phyloP scores from a whole-genome alignment of 2,797 vertebrate species.

The Sebastes trivittatus region DNA sequence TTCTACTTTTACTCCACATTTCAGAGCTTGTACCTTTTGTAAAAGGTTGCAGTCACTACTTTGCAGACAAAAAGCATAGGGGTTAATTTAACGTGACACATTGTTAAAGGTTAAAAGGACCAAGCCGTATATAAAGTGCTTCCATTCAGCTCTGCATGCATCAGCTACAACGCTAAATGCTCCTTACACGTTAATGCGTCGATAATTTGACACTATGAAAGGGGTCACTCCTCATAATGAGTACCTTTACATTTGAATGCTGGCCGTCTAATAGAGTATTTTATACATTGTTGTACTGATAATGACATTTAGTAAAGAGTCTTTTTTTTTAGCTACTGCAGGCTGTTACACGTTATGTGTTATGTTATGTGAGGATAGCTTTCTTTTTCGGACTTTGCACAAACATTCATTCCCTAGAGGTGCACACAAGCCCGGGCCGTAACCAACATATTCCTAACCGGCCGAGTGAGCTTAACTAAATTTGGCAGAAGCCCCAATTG shows the following conservation, averaged over 20 bases:
- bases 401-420: neutral
- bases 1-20: neutral
- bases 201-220: neutral
- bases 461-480: neutral
- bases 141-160: neutral
- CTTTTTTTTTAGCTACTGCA: neutral
- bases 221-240: neutral
- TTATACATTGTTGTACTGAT: neutral
- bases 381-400: neutral
- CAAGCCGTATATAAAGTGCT: neutral
- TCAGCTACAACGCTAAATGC: neutral
- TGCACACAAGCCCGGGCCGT: neutral
- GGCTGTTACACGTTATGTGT: neutral
- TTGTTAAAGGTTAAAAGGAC: neutral
- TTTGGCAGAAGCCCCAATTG: slow-evolving; percentile 13
- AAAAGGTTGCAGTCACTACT: neutral
- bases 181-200: neutral
- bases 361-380: neutral
- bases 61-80: neutral
- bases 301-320: neutral
- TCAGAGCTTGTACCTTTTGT: neutral
- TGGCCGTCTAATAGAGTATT: neutral
- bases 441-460: neutral
- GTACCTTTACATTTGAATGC: neutral
- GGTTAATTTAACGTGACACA: neutral